Evolutionary conservation across 2,113 vertebrate genomes (phyloP), one percentile per base, ranked within the genome.

Genomic region (Aplodontia rufa): DNA sequence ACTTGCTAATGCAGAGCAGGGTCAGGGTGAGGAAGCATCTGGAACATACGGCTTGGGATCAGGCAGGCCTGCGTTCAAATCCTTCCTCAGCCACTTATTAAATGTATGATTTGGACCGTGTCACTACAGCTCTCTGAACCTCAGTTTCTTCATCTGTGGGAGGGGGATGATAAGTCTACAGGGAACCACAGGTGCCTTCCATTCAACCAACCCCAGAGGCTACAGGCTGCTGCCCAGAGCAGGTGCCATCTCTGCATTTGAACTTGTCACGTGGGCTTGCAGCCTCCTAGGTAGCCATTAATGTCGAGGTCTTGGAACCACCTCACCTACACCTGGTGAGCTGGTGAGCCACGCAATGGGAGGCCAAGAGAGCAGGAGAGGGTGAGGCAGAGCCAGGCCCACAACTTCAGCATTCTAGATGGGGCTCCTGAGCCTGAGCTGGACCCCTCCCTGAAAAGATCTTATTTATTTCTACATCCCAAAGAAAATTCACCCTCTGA

Each of bases 151-250:
- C 68, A 37, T 64, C 42, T n/a, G 4, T 11, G 69, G 72, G 24
- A 8, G 17, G 8, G 37, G 91, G 80, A 4, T 10, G 16, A 75
- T 42, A 40, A 9, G 68, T 64, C 53, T 53, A 55, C 4, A 40
- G 74, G 28, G 22, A 11, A 35, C 22, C 24, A 35, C 47, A 47
- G 83, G 17, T 83, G 8, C 30, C 74, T 87, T 22, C 24, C 20
- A 5, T 42, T 62, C 55, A 10, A 5, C 42, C 32, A 6, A 14
- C n/a, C 53, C 40, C 32, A 0, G 0, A 4, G 40, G 64, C 72
- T 58, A 20, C 8, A 12, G 62, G 45, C 35, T 42, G 45, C 47
- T 82, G 19, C 26, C 32, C 4, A 28, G 87, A 71, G 35, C 3
- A 71, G 42, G 19, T 79, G 53, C 32, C 42, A 2, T 82, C 64